Base-by-base conservation (phyloP, 2,113 vertebrate species). In the Pollachius pollachius region DNA sequence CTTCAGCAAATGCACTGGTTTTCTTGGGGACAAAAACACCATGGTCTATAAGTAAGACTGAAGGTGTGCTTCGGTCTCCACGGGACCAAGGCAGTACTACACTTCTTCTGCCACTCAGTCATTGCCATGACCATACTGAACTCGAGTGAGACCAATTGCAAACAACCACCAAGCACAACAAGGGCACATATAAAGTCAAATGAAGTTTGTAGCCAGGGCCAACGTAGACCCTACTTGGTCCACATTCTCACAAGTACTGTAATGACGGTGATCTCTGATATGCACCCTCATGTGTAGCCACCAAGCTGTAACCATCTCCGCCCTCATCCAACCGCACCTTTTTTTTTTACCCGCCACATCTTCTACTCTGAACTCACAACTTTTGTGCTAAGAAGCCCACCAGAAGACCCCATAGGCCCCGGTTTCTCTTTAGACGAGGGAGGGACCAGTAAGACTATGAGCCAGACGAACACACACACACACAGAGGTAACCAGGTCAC, bases 231-330 rank as follows among this genome's bases (percentile, higher is more conserved):
- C 71, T 48, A 61, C 62, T 70, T 60, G 17, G 65, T 3, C 11
- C 3, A 54, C 58, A 12, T 70, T 69, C 62, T 75, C 25, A 16
- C n/a, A 65, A 67, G 63, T 81, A 66, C 82, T 87, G 77, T 79
- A 73, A 74, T 69, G 64, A 64, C 52, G 34, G 64, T 61, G 27
- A 56, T 77, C 60, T 76, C 62, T 77, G 67, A 59, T 62, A 70
- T 72, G 57, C 64, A 74, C 78, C 80, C 59, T 18, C 19, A 21
- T 60, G 18, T 60, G 11, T 60, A 60, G n/a, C n/a, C n/a, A 21
- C 19, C 17, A 15, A 59, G 7, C 19, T n/a, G 57, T 59, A 18
- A 21, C 19, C 21, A 23, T 4, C 60, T 15, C 5, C 21, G 4
- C 60, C 64, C 69, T 70, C 52, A 18, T 59, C 67, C 63, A 58